These are phyloP conservation scores for Andrena bucephala DNA, from an alignment of 2,888 invertebrate genomes.

Conservation along the genomic window DNA sequence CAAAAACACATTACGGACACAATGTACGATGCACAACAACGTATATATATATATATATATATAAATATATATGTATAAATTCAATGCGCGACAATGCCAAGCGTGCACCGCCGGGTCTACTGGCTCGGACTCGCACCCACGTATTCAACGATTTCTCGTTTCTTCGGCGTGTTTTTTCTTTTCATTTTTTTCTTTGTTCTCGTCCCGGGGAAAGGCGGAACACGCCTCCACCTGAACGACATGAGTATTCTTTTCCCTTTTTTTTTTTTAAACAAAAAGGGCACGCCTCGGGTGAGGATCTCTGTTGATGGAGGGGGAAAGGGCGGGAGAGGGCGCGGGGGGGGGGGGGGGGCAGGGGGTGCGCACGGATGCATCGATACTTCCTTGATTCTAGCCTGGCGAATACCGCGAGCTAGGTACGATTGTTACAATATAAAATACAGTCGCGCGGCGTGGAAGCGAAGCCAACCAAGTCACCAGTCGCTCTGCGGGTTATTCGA, in stretches of 20 bases:
- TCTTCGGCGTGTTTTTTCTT: conserved; percentile 19
- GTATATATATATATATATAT: conserved; percentile 22
- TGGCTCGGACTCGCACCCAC: conserved; percentile 71
- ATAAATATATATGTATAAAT: conserved; percentile 31
- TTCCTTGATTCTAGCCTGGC: conserved; percentile 34
- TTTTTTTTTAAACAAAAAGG: conserved; percentile 14
- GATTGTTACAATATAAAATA: conserved; percentile 19
- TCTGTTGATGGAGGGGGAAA: conserved; percentile 10
- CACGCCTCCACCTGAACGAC: conserved; percentile 48
- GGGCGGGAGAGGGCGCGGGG: conserved; percentile 4
- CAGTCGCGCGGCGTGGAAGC: conserved; percentile 19
- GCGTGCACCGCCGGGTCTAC: conserved; percentile 74
- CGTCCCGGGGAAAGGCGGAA: conserved; percentile 50
- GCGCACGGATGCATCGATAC: conserved; percentile 41
- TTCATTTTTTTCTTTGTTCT: background rate
- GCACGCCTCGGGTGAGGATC: conserved; percentile 27
- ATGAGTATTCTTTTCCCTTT: conserved; percentile 44
- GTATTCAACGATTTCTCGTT: conserved; percentile 51
- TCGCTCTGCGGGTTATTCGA: background rate
- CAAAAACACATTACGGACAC: conserved; percentile 70
- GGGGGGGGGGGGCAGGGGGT: conserved; percentile 6
- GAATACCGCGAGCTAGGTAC: conserved; percentile 43
- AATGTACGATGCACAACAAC: conserved; percentile 74
- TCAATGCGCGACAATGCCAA: conserved; percentile 68
- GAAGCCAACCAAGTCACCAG: conserved; percentile 17